A percentile compares a stretch with the other conserved stretches of the same genome.
phyloP scores from a whole-genome alignment of 2,888 invertebrate genomes.

The Phengaris alcon region DNA sequence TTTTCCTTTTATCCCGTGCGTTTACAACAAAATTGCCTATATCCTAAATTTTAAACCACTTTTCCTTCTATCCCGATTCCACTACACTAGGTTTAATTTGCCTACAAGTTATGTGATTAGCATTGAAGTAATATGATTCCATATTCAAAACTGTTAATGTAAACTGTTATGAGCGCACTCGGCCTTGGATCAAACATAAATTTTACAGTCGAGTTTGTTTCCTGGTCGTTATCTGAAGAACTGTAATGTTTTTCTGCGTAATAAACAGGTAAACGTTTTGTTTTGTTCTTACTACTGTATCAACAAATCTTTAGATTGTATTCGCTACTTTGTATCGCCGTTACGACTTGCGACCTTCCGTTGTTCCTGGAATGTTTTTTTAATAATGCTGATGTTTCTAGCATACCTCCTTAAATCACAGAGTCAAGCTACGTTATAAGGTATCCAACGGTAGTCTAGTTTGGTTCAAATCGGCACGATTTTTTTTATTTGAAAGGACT shows the following conservation, averaged over 20 bases:
- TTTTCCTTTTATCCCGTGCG: neutral
- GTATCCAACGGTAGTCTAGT: too few species aligned
- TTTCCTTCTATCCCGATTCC: neutral
- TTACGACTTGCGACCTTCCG: neutral
- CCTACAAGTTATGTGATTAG: neutral
- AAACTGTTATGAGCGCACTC: neutral
- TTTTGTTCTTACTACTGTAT: conserved; percentile 1
- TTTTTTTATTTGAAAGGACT: too few species aligned
- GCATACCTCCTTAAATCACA: too few species aligned
- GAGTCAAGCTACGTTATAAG: too few species aligned
- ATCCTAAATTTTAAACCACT: neutral
- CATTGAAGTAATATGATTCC: neutral
- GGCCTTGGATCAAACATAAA: conserved; percentile 1
- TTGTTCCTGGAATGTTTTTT: neutral
- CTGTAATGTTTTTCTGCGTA: conserved; percentile 20
- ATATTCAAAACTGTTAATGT: neutral
- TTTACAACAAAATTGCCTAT: neutral
- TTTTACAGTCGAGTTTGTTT: neutral
- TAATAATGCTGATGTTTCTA: neutral
- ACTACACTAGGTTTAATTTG: neutral
- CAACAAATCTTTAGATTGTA: conserved; percentile 26
- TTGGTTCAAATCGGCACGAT: too few species aligned
- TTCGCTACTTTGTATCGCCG: conserved; percentile 34
- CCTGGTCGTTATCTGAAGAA: conserved; percentile 21
- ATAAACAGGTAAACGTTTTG: conserved; percentile 16